Conservation (phyloP, 30 jellyfish, hydroid and myxozoan species). For the Aurelia aurita complex sp. Pacific region DNA sequence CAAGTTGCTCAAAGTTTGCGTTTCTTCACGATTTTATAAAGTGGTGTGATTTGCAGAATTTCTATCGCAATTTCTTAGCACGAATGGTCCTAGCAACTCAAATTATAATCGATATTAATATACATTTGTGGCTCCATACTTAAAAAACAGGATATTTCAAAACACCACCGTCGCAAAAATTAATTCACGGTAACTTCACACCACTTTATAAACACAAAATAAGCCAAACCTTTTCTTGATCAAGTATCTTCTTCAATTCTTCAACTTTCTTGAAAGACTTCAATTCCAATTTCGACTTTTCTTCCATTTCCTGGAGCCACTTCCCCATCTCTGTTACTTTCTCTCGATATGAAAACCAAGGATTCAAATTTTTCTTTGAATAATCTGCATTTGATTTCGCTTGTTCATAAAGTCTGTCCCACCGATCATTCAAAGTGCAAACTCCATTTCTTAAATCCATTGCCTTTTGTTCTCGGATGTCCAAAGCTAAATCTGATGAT, state of each 20-base stretch:
- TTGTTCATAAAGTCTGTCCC: slow-evolving; percentile 83
- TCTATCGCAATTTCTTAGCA: too few relatives aligned
- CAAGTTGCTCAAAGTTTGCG: too few relatives aligned
- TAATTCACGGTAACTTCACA: too few relatives aligned
- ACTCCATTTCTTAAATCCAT: slow-evolving; percentile 63
- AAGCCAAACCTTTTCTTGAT: slow-evolving; percentile 36
- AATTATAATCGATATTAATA: too few relatives aligned
- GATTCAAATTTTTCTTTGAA: slow-evolving; percentile 56
- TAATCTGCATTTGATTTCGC: slow-evolving; percentile 60
- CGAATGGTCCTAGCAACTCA: too few relatives aligned
- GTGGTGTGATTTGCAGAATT: too few relatives aligned
- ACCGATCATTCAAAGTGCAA: slow-evolving; percentile 71
- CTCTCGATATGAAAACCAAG: slow-evolving; percentile 81
- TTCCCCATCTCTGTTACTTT: slow-evolving; percentile 35
- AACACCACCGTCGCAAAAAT: too few relatives aligned
- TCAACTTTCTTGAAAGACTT: slow-evolving; percentile 18
- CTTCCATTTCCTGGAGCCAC: slow-evolving; percentile 60
- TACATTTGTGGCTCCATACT: too few relatives aligned
- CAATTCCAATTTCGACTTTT: background rate
- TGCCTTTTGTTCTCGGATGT: slow-evolving; percentile 63
- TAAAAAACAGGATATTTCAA: too few relatives aligned
- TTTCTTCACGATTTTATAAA: too few relatives aligned
- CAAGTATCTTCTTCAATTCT: slow-evolving; percentile 28
- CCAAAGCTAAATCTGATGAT: slow-evolving; percentile 33
- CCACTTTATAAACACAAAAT: background rate